Evolutionary conservation across 2,888 invertebrate genomes (phyloP).

Genomic region (Mantis religiosa): DNA sequence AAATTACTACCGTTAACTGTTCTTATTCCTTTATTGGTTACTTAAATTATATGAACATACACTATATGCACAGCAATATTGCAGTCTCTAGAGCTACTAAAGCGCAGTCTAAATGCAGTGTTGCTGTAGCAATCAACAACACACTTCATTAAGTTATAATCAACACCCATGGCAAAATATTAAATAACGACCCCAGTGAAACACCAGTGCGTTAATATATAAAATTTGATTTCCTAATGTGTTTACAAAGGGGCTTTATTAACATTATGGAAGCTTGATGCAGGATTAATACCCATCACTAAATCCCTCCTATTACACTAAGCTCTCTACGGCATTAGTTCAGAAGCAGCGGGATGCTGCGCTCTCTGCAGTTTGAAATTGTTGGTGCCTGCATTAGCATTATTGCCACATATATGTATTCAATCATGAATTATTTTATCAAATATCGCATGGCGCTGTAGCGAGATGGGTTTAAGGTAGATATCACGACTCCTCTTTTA

Average conservation of each 20-base stretch:
- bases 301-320: constrained; percentile 8
- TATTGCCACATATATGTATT: neutral
- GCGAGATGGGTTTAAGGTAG: neutral
- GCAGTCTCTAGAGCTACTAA: too few species aligned
- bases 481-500: neutral
- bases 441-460: neutral
- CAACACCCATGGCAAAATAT: neutral
- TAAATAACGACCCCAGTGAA: neutral
- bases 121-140: neutral
- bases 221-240: constrained; percentile 12
- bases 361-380: neutral
- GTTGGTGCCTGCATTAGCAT: neutral
- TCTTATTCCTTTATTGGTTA: too few species aligned
- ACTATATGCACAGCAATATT: too few species aligned
- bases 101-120: neutral
- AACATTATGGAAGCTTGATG: constrained; percentile 12
- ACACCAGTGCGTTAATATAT: neutral
- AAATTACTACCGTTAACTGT: too few species aligned
- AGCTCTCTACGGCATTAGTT: neutral
- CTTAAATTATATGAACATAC: too few species aligned
- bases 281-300: constrained; percentile 9
- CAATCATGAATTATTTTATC: constrained; percentile 3
- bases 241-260: constrained; percentile 8
- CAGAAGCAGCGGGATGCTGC: neutral
- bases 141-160: neutral